phyloP scores from a whole-genome alignment of 2,888 invertebrate genomes.

The Agonopterix heracliana region DNA sequence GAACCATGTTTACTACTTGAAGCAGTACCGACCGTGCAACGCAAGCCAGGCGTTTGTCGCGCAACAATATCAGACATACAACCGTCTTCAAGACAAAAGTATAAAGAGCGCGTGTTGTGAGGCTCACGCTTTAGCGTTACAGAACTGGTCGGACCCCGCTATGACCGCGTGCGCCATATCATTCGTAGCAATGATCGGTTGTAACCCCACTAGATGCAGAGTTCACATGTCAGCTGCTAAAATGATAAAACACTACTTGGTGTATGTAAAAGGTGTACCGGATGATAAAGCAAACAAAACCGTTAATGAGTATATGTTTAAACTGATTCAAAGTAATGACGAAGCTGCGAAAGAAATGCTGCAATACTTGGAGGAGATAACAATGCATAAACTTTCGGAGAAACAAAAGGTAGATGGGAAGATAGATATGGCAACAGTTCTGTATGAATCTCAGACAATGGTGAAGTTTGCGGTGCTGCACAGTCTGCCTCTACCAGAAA shows the following conservation, averaged over 20 bases:
- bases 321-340: conserved; percentile 58
- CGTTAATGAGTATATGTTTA: conserved; percentile 58
- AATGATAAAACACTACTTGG: conserved; percentile 56
- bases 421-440: conserved; percentile 54
- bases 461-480: conserved; percentile 78
- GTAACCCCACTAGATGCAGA: conserved; percentile 80
- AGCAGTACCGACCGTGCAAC: conserved; percentile 82
- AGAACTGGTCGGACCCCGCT: conserved; percentile 76
- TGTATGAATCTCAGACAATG: conserved; percentile 77
- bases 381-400: conserved; percentile 39
- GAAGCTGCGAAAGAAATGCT: conserved; percentile 54
- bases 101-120: conserved; percentile 78
- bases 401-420: conserved; percentile 35
- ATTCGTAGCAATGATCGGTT: conserved; percentile 84
- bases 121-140: conserved; percentile 80
- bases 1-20: conserved; percentile 83
- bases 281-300: conserved; percentile 59
- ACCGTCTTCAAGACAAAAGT: conserved; percentile 76
- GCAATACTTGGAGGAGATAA: conserved; percentile 59
- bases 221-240: conserved; percentile 78
- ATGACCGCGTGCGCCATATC: conserved; percentile 80
- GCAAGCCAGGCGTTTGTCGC: conserved; percentile 81
- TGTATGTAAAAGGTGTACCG: conserved; percentile 33
- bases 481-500: conserved; percentile 74
- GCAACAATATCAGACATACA: conserved; percentile 77